phyloP scores from a whole-genome alignment of 2,113 vertebrate species.

The Sorex fumeus region DNA sequence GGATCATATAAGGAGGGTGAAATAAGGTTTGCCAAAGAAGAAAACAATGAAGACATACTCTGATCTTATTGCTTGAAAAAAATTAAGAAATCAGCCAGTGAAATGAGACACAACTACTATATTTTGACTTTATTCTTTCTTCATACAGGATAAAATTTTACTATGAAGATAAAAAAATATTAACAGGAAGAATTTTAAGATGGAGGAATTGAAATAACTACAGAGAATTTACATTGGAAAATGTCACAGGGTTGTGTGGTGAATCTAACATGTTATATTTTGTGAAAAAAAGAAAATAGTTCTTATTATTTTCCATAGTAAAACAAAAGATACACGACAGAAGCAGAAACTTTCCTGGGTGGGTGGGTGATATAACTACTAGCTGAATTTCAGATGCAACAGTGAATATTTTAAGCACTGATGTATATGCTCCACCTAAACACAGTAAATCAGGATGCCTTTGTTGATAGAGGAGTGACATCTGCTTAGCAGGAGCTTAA shows the following conservation, averaged over 20 bases:
- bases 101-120: slow-evolving; percentile 36
- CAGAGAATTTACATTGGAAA: slow-evolving; percentile 31
- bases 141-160: slow-evolving; percentile 32
- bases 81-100: background rate
- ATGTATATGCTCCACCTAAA: background rate
- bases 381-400: slow-evolving; percentile 28
- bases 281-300: slow-evolving; percentile 10
- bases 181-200: slow-evolving; percentile 39
- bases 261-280: slow-evolving; percentile 37
- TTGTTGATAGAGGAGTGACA: background rate
- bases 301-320: slow-evolving; percentile 48
- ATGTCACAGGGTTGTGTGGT: background rate
- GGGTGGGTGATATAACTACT: slow-evolving; percentile 10
- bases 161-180: background rate
- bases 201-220: slow-evolving; percentile 13
- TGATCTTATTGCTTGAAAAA: background rate
- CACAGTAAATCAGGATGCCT: background rate
- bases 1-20: background rate
- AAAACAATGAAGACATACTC: slow-evolving; percentile 33
- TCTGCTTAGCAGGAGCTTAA: background rate
- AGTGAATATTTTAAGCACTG: slow-evolving; percentile 27
- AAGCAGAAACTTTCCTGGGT: slow-evolving; percentile 27
- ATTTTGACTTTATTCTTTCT: slow-evolving; percentile 63
- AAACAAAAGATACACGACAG: slow-evolving; percentile 44
- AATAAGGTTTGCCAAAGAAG: slow-evolving; percentile 61